Percentiles rank a stretch among this genome's conserved stretches.
Evolutionary conservation across 2,113 vertebrate species (phyloP).

Genomic region (Hyaena hyaena): DNA sequence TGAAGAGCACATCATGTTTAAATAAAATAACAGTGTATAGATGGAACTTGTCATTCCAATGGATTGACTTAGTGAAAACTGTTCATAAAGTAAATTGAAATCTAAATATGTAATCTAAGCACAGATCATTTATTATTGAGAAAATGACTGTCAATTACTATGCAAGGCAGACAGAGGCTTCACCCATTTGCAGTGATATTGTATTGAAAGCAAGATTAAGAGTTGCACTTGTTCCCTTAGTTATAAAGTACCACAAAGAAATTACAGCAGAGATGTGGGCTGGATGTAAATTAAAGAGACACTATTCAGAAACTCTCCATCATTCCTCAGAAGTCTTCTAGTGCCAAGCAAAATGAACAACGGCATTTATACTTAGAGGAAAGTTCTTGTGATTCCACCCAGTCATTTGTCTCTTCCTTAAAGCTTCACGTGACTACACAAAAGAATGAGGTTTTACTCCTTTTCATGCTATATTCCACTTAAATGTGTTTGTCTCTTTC

Average conservation of each 20-base stretch:
- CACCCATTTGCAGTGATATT: not conserved
- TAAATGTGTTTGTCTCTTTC: not conserved
- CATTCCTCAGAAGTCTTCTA: not conserved
- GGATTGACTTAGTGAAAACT: constrained; percentile 7
- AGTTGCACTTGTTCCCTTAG: not conserved
- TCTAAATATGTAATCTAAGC: not conserved
- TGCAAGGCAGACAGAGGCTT: not conserved
- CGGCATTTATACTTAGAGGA: not conserved
- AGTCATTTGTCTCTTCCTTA: not conserved
- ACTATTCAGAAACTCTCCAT: not conserved
- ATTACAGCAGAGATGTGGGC: not conserved
- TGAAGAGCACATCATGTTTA: not conserved
- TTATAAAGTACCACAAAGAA: not conserved
- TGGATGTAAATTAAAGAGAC: not conserved
- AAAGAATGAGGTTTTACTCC: not conserved
- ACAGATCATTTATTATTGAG: not conserved
- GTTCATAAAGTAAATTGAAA: not conserved
- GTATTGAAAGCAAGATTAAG: not conserved
- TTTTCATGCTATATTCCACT: not conserved
- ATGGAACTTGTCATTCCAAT: not conserved
- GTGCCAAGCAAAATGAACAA: not conserved
- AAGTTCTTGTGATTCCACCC: not conserved
- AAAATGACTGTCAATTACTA: not conserved
- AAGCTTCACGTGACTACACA: not conserved
- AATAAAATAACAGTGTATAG: not conserved